Evolutionary conservation across 1,140 invertebrate species (phyloP).

Genomic region (Drosophila sucinea): DNA sequence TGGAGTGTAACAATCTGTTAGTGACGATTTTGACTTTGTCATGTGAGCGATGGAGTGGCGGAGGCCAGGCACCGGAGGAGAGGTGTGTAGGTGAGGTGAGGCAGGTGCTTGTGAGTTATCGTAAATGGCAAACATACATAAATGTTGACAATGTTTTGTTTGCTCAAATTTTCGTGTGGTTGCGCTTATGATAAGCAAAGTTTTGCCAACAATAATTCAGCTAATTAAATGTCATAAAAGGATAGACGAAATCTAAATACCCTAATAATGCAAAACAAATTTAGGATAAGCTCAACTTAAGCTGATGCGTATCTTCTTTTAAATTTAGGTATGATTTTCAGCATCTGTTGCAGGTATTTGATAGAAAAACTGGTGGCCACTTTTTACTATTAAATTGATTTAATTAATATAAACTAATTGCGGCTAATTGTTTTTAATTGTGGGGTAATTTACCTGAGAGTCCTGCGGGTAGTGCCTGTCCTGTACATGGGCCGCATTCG

Average conservation of each 20-base stretch:
- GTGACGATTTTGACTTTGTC: slow-evolving; percentile 20
- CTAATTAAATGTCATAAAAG: slow-evolving; percentile 15
- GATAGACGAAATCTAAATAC: slow-evolving; percentile 24
- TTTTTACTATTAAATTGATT: too few relatives aligned
- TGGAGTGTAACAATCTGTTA: neutral
- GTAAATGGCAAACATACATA: slow-evolving; percentile 54
- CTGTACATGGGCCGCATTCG: slow-evolving; percentile 82
- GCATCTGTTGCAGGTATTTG: too few relatives aligned
- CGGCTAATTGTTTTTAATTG: slow-evolving; percentile 52
- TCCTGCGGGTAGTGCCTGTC: slow-evolving; percentile 86
- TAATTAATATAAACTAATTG: slow-evolving; percentile 26
- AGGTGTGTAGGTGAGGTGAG: neutral
- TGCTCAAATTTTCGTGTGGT: slow-evolving; percentile 23
- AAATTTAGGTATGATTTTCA: too few relatives aligned
- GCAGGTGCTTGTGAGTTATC: slow-evolving; percentile 24
- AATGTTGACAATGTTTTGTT: slow-evolving; percentile 59
- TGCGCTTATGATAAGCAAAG: slow-evolving; percentile 32
- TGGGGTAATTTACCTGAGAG: slow-evolving; percentile 85
- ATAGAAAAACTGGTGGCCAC: too few relatives aligned
- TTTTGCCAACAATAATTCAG: slow-evolving; percentile 63
- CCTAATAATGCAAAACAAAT: neutral
- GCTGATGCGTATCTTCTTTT: too few relatives aligned
- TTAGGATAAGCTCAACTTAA: too few relatives aligned
- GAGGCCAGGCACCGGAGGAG: neutral
- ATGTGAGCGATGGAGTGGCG: slow-evolving; percentile 37